Base-by-base conservation (phyloP, 1,140 invertebrate genomes). In the Tribolium castaneum region DNA sequence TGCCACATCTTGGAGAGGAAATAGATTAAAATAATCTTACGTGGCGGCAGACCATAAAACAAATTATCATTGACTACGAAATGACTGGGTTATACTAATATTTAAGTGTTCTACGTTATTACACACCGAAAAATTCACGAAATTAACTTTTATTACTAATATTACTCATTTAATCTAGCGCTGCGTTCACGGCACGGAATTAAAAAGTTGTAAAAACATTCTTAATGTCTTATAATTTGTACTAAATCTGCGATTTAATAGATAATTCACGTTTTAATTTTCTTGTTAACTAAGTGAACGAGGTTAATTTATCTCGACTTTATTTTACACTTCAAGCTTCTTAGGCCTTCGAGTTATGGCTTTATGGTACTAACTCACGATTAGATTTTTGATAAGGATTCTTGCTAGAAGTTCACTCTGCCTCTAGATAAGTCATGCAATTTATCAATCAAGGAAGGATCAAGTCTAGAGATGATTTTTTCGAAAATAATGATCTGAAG, bases 1-100 rank as follows among this genome's bases (percentile, higher is more conserved):
- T 73, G 71, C 71, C 71, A 75, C 72, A 75, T 75, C 72, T 75
- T 75, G 39, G 25, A 71, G 79, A 78, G 79, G 76, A 80, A 80
- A 80, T 78, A 80, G 79, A 80, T 80, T 80, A 80, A 80, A 80
- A 78, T 78, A 80, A 80, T 80, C 79, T 80, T 77, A 70, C 72
- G 79, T 54, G 76, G 76, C 79, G 79, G 79, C 56, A 66, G 76
- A 80, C 72, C 79, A 78, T 78, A 78, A 80, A 80, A 78, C 79
- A 76, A 75, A 80, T 80, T 80, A 78, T 80, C 76, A 75, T 80
- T 66, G 70, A 76, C 74, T 75, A 54, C 54, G 39, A 56, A 73
- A 59, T 51, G 77, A 59, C 70, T 73, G 75, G 78, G 70, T 72
- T 72, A 72, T 52, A 72, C 70, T 72, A 70, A 70, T 70, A 70